Evolutionary conservation across 2,888 invertebrate genomes (phyloP), one percentile per base, ranked within the genome.

Genomic region (Slavum lentiscoides): DNA sequence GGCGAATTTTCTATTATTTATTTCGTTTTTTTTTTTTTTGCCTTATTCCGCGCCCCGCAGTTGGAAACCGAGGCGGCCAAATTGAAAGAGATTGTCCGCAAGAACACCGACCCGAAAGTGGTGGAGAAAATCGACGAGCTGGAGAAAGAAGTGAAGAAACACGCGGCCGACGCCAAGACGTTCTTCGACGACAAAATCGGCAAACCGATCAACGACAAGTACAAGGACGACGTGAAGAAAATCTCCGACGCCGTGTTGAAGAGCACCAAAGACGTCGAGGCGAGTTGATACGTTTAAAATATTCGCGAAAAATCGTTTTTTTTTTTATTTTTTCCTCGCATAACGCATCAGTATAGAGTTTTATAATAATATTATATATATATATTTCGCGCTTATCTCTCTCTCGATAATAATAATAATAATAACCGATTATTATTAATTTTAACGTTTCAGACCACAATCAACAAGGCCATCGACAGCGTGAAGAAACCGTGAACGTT

Each of bases 211-310:
- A 62, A 39, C 19, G 77, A 80, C 6, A 80, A 80, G 15, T 74
- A 58, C 55, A 74, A 74, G 55, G 43, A 64, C 5, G 77, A 80
- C 8, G 13, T 70, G 13, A 80, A 80, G 70, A 80, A 70, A 80
- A 1, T 80, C 13, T 21, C 77, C 21, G 77, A 80, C 1, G 15
- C 30, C 0, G 2, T 80, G 1, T 5, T 70, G 19, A 80, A 80
- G 64, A 1, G 37, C 1, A 70, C 77, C 55, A 80, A 80, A 43
- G 77, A 80, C 0, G 9, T 64, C 13, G 77, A 80, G 64, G 77
- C 70, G 37, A 70, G 77, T 80, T 37, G 15, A 53, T 11, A 30
- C 4, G 30, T 30, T 30, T 30, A 30, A 30, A 30, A 30, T 30
- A 30, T 30, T 30, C 7, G n/a, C 7, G 13, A n/a, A 37, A n/a